Evolutionary conservation across 2,113 vertebrate genomes (phyloP).

Genomic region (Deroptyus accipitrinus): DNA sequence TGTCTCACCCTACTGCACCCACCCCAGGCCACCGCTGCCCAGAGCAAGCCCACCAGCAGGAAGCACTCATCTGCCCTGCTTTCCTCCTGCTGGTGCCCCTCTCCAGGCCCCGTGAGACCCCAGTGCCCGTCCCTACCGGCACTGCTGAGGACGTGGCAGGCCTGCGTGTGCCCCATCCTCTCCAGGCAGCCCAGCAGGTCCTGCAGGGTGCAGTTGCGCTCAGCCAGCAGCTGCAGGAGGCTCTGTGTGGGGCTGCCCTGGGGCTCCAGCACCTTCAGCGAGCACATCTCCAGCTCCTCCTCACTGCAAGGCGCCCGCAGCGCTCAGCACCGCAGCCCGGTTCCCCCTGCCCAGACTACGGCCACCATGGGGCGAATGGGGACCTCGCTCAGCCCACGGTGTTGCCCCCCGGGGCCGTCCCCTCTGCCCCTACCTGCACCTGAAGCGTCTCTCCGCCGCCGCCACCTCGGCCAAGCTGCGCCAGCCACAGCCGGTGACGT

Average conservation of each 20-base stretch:
- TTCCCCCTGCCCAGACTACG: no score
- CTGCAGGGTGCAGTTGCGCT: conserved; percentile 74
- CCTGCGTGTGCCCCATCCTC: conserved; percentile 79
- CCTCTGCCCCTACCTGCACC: conserved; percentile 74
- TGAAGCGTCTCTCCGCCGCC: conserved; percentile 71
- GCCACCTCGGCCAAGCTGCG: conserved; percentile 75
- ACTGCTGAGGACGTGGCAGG: conserved; percentile 72
- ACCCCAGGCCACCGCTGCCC: neutral
- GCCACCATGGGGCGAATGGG: no score
- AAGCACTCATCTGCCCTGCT: neutral
- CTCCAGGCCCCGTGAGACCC: rapidly evolving
- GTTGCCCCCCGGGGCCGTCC: no score
- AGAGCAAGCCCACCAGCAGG: neutral
- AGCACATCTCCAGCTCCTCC: conserved; percentile 83
- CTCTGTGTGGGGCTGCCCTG: conserved; percentile 78
- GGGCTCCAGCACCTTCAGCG: conserved; percentile 80
- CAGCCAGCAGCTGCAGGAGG: conserved; percentile 77
- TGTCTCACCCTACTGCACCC: neutral
- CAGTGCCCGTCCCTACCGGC: neutral
- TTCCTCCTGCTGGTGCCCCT: neutral
- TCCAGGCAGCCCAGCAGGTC: conserved; percentile 78
- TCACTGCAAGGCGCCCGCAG: conserved; percentile 48
- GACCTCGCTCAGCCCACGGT: no score
- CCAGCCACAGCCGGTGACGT: conserved; percentile 79
- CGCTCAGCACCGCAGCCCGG: neutral